These are phyloP conservation scores for rabbit (Oryctolagus cuniculus) DNA, from an alignment of 2,113 vertebrate genomes.

Conservation along the genomic window DNA sequence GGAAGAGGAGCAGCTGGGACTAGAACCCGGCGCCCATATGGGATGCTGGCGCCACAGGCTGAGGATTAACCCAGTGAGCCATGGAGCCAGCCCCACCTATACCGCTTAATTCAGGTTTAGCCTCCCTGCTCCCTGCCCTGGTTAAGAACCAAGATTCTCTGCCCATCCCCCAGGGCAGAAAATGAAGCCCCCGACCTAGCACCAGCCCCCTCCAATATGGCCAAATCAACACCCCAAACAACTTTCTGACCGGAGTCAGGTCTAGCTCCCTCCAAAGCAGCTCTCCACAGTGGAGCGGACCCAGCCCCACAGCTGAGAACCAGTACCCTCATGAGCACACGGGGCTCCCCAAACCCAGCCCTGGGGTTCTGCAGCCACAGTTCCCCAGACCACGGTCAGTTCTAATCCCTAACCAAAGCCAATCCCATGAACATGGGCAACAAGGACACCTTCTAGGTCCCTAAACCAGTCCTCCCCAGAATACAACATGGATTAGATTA, in stretches of 20 bases:
- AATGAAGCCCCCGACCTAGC: neutral
- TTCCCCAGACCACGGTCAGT: conserved; percentile 9
- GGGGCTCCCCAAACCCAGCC: neutral
- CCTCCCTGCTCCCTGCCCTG: neutral
- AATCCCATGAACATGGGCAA: neutral
- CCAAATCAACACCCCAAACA: neutral
- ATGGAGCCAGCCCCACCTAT: neutral
- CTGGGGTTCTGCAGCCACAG: neutral
- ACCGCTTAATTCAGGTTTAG: neutral
- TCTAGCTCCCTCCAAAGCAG: neutral
- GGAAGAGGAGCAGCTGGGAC: no score
- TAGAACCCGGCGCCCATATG: no score
- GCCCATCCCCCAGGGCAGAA: neutral
- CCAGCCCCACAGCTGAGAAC: neutral
- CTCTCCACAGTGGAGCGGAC: neutral
- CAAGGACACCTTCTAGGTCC: conserved; percentile 4
- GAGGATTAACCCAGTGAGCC: no score
- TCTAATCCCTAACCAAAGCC: neutral
- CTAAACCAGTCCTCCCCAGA: neutral
- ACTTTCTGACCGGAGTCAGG: neutral
- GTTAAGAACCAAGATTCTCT: neutral
- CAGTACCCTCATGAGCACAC: neutral
- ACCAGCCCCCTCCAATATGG: neutral
- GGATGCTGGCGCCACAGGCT: no score
- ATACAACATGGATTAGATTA: neutral